Evolutionary conservation across 92 coral and sea anemone species (phyloP), one percentile per base, ranked within the genome.

Genomic region (Phenganax stokvisi): DNA sequence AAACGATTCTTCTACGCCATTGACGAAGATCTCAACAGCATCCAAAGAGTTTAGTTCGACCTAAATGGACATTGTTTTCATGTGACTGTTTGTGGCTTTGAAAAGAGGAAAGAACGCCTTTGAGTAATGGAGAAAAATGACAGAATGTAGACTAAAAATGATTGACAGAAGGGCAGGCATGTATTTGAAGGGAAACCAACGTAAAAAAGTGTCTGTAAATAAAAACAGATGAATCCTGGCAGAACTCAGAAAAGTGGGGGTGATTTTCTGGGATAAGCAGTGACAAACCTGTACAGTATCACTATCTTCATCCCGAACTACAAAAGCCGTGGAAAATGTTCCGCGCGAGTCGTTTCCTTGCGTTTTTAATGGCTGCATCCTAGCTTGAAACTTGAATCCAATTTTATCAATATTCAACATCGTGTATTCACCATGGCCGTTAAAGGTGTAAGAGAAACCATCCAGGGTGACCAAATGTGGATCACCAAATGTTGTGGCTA

Each of bases 381-480:
- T 85, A 68, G 92, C 96, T 84, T 90, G 97, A 27, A 92, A 85
- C 13, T 77, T 79, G 57, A 90, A 92, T 64, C 85, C 84, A 20
- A 81, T 81, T 77, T 80, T 72, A 51, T 76, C 79, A 16, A 89
- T 85, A n/a, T 86, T 86, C 31, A 93, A 72, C 80, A 89, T 71
- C 8, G 87, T 84, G 83, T 81, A 93, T 59, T 91, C 97, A 6
- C 97, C 97, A 51, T 79, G 69, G 8, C 97, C 97, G 53, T 93
- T 93, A 68, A 93, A 93, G 3, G 97, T 93, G 86, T 91, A 93
- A 10, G 86, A 88, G 29, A 90, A 87, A 6, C 92, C 97, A 72
- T 93, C 97, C 29, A 93, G 87, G 1, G 97, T 93, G 74, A 93
- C 87, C 89, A 93, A 83, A 64, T 93, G 97, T 9, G 97, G 97